Evolutionary conservation across 2,888 invertebrate genomes (phyloP).

Genomic region (Perithous albicinctus): DNA sequence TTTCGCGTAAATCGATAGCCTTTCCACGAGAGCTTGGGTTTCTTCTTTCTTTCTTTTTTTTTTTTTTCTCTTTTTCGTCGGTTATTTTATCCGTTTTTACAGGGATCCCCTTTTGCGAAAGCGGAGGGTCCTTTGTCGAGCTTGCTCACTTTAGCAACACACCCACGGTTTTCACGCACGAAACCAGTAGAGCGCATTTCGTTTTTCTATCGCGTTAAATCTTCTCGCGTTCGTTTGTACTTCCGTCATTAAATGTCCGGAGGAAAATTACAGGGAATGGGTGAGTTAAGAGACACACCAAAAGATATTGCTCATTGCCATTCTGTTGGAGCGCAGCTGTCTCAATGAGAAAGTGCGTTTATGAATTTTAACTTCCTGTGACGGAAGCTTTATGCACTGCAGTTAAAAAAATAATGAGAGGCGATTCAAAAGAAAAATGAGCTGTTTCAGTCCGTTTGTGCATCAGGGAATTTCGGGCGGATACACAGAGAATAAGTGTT

Average conservation of each 20-base stretch:
- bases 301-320: neutral
- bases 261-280: conserved; percentile 30
- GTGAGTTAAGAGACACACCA: conserved; percentile 8
- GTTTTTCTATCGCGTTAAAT: conserved; percentile 52
- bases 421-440: no score
- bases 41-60: conserved; percentile 50
- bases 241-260: conserved; percentile 37
- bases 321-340: neutral
- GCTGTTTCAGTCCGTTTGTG: no score
- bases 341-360: neutral
- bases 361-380: neutral
- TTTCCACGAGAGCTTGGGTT: conserved; percentile 68
- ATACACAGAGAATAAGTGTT: no score
- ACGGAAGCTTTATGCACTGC: no score
- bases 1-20: conserved; percentile 79
- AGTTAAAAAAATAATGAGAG: no score
- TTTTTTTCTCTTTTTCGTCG: conserved; percentile 69
- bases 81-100: conserved; percentile 65
- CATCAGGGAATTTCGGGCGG: no score
- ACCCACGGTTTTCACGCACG: conserved; percentile 55
- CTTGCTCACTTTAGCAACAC: conserved; percentile 74
- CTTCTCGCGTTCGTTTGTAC: conserved; percentile 44
- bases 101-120: conserved; percentile 68
- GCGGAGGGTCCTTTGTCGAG: conserved; percentile 73
- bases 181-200: conserved; percentile 39